phyloP scores from a whole-genome alignment of 2,888 invertebrate species.

The Apodemia duryi region DNA sequence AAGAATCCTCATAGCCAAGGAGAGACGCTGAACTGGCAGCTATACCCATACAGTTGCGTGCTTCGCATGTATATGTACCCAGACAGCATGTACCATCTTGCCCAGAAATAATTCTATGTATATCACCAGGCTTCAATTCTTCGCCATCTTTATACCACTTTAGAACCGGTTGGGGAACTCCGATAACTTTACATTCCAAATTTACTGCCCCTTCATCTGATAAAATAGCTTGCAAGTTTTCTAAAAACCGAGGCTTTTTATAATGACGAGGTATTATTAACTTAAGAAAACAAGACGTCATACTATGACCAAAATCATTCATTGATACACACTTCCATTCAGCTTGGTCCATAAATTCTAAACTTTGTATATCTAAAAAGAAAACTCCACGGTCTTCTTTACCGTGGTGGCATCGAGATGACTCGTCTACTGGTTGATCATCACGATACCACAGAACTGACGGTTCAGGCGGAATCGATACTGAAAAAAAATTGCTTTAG shows the following conservation, averaged over 20 bases:
- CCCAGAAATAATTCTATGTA: slow-evolving; percentile 93
- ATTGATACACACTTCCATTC: slow-evolving; percentile 95
- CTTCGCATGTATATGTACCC: slow-evolving; percentile 94
- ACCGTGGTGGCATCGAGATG: slow-evolving; percentile 82
- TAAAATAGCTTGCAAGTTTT: slow-evolving; percentile 89
- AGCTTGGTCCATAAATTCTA: slow-evolving; percentile 92
- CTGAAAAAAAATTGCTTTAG: slow-evolving; percentile 49
- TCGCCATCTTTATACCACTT: slow-evolving; percentile 96
- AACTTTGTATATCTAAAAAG: slow-evolving; percentile 84
- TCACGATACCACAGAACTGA: slow-evolving; percentile 93
- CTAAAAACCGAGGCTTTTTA: slow-evolving; percentile 92
- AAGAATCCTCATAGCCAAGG: slow-evolving; percentile 90
- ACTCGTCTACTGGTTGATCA: slow-evolving; percentile 86
- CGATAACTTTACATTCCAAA: slow-evolving; percentile 94
- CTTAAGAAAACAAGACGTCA: slow-evolving; percentile 92
- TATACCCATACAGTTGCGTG: slow-evolving; percentile 93
- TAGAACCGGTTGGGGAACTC: slow-evolving; percentile 92
- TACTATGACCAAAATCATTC: slow-evolving; percentile 93
- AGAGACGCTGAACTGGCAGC: slow-evolving; percentile 93
- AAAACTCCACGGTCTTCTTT: slow-evolving; percentile 86
- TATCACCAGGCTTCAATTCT: slow-evolving; percentile 93
- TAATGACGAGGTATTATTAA: slow-evolving; percentile 92
- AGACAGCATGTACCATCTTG: slow-evolving; percentile 94
- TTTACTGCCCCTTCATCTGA: slow-evolving; percentile 95
- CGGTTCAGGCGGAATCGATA: slow-evolving; percentile 89